Evolutionary conservation across 2,888 invertebrate species (phyloP), one percentile per base, ranked within the genome.

Genomic region (Andrena camellia): DNA sequence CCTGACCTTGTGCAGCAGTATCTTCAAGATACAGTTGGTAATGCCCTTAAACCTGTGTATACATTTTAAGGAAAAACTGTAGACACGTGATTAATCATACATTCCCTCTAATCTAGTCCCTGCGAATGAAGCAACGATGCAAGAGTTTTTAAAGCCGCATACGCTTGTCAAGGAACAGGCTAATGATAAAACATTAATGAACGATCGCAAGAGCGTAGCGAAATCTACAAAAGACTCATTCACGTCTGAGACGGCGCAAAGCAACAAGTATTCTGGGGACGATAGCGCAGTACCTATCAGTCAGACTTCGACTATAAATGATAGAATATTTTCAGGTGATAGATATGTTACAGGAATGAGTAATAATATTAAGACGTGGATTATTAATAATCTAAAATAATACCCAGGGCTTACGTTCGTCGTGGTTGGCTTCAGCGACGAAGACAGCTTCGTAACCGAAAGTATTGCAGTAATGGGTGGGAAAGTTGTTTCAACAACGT

Each of bases 391-490:
- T 20, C 17, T 59, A 26, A 75, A 50, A 54, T 31, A 72, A 74
- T 52, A 17, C 20, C 63, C 83, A 94, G 94, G 92, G 10, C 75
- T 93, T 26, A 92, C 90, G 29, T 94, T 95, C 84, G 93, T 94
- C 42, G 90, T 96, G 2, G 92, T 93, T 57, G 95, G 94, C 66
- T 94, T 95, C 50, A 93, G 94, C 2, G 95, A 95, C 13, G 94
- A 95, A 59, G 92, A 91, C 54, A 90, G 92, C 0, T 91, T 94
- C 80, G 86, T 95, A 70, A 89, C 91, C 70, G 94, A 94, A 67
- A 94, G 95, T 81, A 95, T 96, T 67, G 95, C 95, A 87, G 93
- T 93, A n/a, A 94, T 95, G 26, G 95, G 95, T 42, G 97, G 97
- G 33, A 94, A 93, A 88, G 89, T 96, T 1, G 95, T 96, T 0